Base-by-base conservation (phyloP, 2,797 vertebrate genomes). In the Cyclura pinguis region DNA sequence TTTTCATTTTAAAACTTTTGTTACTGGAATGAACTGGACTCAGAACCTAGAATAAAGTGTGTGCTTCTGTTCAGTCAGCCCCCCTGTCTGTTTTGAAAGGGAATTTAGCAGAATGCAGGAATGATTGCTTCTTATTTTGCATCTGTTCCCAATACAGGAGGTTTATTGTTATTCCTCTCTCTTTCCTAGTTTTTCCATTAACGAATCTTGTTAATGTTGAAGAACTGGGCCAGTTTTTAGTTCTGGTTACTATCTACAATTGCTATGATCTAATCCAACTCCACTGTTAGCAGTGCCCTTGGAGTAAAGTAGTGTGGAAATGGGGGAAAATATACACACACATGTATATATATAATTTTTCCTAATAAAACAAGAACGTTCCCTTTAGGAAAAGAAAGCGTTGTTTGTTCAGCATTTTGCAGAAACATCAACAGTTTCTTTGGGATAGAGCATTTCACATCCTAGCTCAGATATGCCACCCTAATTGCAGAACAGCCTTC, bases 21-120 rank as follows among this genome's bases (percentile, higher is more conserved):
- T 38, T 64, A 47, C 80, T 92, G 89, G 92, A 91, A 92, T n/a
- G 88, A 91, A 84, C 88, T 84, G n/a, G 80, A 24, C 38, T 86
- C 82, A 72, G 90, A 90, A 69, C 80, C 74, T 90, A 92, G 95
- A 96, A 84, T 90, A 94, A 89, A 91, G 50, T 72, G 42, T 82
- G 89, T 89, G 80, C n/a, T 80, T 76, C 74, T 87, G 67, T 89
- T 89, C 87, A 91, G 80, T 88, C 80, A 78, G 90, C 35, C 38
- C 89, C 50, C 86, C 50, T 93, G 16, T 0, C 80, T 86, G 35
- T 90, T 93, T 91, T 1, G 14, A 14, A 69, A 80, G 42, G 47
- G 62, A 35, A 35, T 88, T 80, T 12, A 35, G 42, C 13, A 4
- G 91, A 77, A 78, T 67, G 12, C 52, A 50, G 27, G 16, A 59